Evolutionary conservation across 1,140 invertebrate species (phyloP), one percentile per base, ranked within the genome.

Genomic region (Microplitis demolitor): DNA sequence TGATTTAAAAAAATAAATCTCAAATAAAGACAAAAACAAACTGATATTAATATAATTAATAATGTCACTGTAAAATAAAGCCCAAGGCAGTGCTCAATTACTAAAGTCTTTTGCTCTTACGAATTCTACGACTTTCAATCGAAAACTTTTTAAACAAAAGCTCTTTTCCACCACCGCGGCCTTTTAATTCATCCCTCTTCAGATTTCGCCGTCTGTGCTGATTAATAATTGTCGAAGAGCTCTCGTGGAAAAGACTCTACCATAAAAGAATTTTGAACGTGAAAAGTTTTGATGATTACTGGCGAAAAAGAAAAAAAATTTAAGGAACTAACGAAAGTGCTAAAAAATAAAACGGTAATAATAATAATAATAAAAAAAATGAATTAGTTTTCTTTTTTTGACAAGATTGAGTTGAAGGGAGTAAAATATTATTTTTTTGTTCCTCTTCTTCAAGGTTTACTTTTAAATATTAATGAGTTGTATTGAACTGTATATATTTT

Each of bases 61-160:
- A 45, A 11, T 45, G 39, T 45, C 39, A 45, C 39, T 24, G 11
- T 45, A 9, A 45, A 45, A 45, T 45, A 45, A 45, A 45, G 6
- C 39, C 39, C 11, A 45, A 6, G 39, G 8, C 39, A 45, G 33
- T 14, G 24, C 31, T 33, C 62, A 64, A 64, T 64, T 39, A 64
- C 62, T 11, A 39, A 14, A 24, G n/a, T 56, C 5, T 56, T 56
- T 56, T 56, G 13, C 37, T 61, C 56, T 69, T 24, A 24, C 39
- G 13, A 33, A 35, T 73, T 62, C 31, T 31, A 50, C 31, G 24
- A 39, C 45, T 45, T 35, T 54, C 14, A 62, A 60, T 71, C 74
- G 60, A 72, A 72, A 75, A 75, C 54, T 75, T 75, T 75, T 71
- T 53, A 51, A 68, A 75, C 69, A 75, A 75, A 75, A 75, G 74